Base-by-base conservation (phyloP, 2,888 invertebrate genomes). In the Dinocampus coccinellae region DNA sequence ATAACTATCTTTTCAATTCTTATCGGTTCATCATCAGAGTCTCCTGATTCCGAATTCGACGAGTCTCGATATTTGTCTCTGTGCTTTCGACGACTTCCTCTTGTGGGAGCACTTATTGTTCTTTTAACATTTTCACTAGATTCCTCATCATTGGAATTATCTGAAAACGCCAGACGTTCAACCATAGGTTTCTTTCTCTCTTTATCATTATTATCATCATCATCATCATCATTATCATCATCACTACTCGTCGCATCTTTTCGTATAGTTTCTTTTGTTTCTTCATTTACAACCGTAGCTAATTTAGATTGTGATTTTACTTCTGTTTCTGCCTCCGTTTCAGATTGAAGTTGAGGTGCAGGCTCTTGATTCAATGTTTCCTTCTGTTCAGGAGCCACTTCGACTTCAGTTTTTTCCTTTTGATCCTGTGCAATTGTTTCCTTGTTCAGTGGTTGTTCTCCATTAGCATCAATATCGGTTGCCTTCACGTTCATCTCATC, bases 11-110 rank as follows among this genome's bases (percentile, higher is more conserved):
- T 61, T 11, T 55, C 47, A 70, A 55, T 72, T 24, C 72, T 73
- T 9, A 62, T 66, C 29, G 76, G 73, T 68, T 87, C 87, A 29
- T 87, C 86, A 33, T 87, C 86, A 65, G 86, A 85, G 55, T 85
- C 86, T 3, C 76, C 79, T 22, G 80, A 82, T 29, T 86, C 85
- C 22, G 86, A 86, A 78, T 84, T 83, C 0, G 85, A 86, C 9
- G 84, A 85, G 34, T 86, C 86, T 34, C 78, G 78, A 77, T 85
- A 85, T 70, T 84, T 85, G 33, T 80, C 81, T 33, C 84, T 77
- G 77, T 84, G 84, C 68, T 84, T 85, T 71, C 85, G 78, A 24
- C 85, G 82, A 69, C 75, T 73, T 26, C 79, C 72, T 29, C 81
- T 78, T 3, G 76, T 69, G 6, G 76, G 47, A 55, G 16, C 69